Evolutionary conservation across 2,797 vertebrate species (phyloP).

Genomic region (Pseudocheirus occidentalis): DNA sequence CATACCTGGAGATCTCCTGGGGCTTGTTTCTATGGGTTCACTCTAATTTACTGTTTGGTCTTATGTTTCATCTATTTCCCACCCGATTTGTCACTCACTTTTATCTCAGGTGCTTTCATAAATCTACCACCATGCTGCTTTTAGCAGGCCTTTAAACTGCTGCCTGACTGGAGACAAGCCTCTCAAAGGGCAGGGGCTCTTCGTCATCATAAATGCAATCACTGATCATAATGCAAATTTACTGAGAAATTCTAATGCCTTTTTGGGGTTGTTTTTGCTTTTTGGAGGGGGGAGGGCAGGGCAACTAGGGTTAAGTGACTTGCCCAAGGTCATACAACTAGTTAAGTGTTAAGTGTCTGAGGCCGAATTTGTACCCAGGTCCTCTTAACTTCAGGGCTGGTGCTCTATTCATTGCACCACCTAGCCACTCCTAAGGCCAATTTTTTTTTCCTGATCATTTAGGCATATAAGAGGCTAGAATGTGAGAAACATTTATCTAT

Average conservation of each 20-base stretch:
- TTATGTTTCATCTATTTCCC: too few species aligned
- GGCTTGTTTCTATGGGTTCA: too few species aligned
- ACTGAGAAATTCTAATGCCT: not conserved
- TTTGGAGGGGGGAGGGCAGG: too few species aligned
- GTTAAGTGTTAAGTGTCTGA: too few species aligned
- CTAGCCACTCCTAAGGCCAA: not conserved
- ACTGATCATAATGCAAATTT: not conserved
- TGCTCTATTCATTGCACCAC: too few species aligned
- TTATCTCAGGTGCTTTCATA: not conserved
- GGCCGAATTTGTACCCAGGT: too few species aligned
- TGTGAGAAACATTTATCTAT: not conserved
- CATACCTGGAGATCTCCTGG: too few species aligned
- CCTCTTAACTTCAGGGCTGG: too few species aligned
- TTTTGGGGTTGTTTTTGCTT: not conserved
- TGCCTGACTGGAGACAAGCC: not conserved
- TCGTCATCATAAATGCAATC: not conserved
- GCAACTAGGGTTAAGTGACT: too few species aligned
- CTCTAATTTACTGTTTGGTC: too few species aligned
- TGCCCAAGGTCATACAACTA: too few species aligned
- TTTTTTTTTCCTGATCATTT: not conserved
- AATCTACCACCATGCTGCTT: not conserved
- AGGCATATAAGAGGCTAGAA: not conserved
- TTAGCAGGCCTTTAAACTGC: too few species aligned
- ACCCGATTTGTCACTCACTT: not conserved
- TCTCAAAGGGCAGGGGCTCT: not conserved